Evolutionary conservation across 2,888 invertebrate genomes (phyloP), one percentile per base, ranked within the genome.

Genomic region (Nomada flava): DNA sequence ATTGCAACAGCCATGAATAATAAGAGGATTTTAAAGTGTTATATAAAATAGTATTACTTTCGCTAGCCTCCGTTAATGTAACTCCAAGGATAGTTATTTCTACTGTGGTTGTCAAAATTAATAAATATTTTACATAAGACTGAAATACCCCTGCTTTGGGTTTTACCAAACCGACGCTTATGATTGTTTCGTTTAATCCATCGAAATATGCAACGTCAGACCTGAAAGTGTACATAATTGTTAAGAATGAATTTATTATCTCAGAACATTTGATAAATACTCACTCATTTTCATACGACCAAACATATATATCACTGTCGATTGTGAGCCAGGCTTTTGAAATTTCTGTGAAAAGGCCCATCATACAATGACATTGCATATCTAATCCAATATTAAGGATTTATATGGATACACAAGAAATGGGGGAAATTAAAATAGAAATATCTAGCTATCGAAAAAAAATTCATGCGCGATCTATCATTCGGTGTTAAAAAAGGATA

Each of bases 291-390:
- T 99, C 98, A 94, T 98, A 99, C 42, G 98, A 98, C 99, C 99
- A 99, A 53, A 99, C 96, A 95, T 98, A 99, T 89, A 99, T 97
- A 94, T 99, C 98, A 90, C 98, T 98, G 93, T 99, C 99, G 88
- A 99, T 98, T 7, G 98, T 98, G 74, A 99, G 95, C 99, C 99
- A 99, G 0, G 99, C 99, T 91, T 99, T 95, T 73, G 97, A 97
- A 87, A 99, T 98, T 94, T 98, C 98, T 76, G 99, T 97, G 94
- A 99, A 99, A 11, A 99, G 95, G 3, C 99, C 99, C 98, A 99
- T 99, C 95, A 98, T 96, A 93, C 98, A 99, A 92, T 98, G 98
- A 88, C 98, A 98, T 94, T 98, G 98, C 95, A 99, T 98, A 94
- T 98, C 98, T 98, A 93, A 83, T 89, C 69, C 76, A 26, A 29